These are phyloP conservation scores for Vidua chalybeata DNA, from an alignment of 2,113 vertebrate genomes.

Conservation along the genomic window DNA sequence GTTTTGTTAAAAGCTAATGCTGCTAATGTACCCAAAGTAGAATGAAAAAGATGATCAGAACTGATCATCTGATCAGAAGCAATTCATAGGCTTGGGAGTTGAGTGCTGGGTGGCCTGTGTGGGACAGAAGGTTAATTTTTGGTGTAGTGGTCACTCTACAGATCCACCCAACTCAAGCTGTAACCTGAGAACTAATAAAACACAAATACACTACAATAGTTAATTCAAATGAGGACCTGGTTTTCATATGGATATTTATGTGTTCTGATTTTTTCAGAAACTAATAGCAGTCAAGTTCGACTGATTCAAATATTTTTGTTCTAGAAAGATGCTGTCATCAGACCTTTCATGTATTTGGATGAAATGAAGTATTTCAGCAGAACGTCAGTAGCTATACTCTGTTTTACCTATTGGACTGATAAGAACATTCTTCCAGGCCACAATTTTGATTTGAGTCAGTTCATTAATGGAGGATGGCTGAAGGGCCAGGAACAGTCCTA, in stretches of 20 bases:
- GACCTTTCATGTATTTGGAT: background rate
- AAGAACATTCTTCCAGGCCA: background rate
- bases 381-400: background rate
- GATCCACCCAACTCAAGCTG: background rate
- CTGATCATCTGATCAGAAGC: background rate
- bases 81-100: background rate
- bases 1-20: background rate
- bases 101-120: background rate
- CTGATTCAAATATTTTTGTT: background rate
- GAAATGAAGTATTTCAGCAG: background rate
- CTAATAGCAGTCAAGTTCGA: background rate
- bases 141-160: background rate
- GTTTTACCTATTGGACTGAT: accelerated
- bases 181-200: background rate
- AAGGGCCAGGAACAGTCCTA: background rate
- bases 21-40: background rate
- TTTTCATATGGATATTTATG: background rate
- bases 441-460: background rate
- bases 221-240: background rate
- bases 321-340: background rate
- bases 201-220: background rate
- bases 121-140: background rate
- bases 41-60: background rate
- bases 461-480: background rate
- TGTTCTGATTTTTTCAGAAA: background rate